Evolutionary conservation across 2,797 vertebrate genomes (phyloP).

Genomic region (Prunella strophiata): DNA sequence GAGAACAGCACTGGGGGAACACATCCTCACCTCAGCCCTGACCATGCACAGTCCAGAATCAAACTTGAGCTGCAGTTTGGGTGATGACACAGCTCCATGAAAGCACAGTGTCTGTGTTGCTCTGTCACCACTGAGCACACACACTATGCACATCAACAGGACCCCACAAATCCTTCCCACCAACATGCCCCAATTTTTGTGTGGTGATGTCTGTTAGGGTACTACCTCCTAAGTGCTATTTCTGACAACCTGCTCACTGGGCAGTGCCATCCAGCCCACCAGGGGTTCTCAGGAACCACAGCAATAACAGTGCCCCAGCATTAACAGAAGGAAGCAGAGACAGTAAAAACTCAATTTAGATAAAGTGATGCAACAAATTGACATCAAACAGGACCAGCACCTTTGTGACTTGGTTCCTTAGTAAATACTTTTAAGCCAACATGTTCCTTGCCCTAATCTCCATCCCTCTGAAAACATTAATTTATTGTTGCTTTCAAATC

Average conservation of each 20-base stretch:
- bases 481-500: neutral
- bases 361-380: neutral
- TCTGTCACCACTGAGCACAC: neutral
- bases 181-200: neutral
- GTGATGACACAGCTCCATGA: neutral
- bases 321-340: neutral
- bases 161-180: neutral
- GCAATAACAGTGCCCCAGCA: neutral
- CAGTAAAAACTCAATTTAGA: neutral
- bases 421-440: neutral
- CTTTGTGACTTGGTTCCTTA: neutral
- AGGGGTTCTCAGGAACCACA: neutral
- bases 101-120: neutral
- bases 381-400: neutral
- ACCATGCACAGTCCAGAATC: neutral
- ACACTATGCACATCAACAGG: neutral
- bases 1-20: neutral
- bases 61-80: neutral
- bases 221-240: accelerated
- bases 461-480: neutral
- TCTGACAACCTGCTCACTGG: neutral
- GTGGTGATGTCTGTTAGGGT: neutral
- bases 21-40: neutral
- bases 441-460: neutral
- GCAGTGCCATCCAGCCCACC: neutral